phyloP scores from a whole-genome alignment of 2,113 vertebrate genomes.

The Podarcis cretensis region DNA sequence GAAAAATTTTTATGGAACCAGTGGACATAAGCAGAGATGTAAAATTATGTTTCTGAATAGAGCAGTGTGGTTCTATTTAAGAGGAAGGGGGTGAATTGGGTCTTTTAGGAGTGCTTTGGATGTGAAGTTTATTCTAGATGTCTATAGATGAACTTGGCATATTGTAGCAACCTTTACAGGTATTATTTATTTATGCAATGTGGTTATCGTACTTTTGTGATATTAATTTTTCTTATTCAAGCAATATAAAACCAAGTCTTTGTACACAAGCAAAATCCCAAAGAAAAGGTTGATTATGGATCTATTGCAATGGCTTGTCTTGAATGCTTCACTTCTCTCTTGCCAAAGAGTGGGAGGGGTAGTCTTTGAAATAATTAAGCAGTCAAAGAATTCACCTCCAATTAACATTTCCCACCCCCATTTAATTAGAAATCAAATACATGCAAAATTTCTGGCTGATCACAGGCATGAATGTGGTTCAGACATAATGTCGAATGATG shows the following conservation, averaged over 20 bases:
- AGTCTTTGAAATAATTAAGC: neutral
- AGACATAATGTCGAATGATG: neutral
- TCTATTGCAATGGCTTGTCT: too few relatives aligned
- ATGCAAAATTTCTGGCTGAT: neutral
- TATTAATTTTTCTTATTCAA: neutral
- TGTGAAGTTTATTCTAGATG: conserved; percentile 19
- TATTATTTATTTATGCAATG: neutral
- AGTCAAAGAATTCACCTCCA: neutral
- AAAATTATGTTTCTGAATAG: conserved; percentile 18
- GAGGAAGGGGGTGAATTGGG: neutral
- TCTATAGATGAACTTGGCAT: neutral
- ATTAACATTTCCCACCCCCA: neutral
- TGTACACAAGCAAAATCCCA: neutral
- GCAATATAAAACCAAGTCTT: neutral
- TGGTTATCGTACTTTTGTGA: neutral
- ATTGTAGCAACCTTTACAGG: neutral
- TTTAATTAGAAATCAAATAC: neutral
- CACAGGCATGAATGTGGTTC: neutral
- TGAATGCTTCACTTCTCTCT: neutral
- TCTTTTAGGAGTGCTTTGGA: neutral
- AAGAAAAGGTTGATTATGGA: neutral
- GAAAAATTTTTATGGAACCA: conserved; percentile 20
- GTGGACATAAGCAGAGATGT: neutral
- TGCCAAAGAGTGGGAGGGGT: neutral
- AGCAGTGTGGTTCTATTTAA: neutral